phyloP scores from a whole-genome alignment of 2,113 vertebrate genomes.

The Oreochromis tanganicae region DNA sequence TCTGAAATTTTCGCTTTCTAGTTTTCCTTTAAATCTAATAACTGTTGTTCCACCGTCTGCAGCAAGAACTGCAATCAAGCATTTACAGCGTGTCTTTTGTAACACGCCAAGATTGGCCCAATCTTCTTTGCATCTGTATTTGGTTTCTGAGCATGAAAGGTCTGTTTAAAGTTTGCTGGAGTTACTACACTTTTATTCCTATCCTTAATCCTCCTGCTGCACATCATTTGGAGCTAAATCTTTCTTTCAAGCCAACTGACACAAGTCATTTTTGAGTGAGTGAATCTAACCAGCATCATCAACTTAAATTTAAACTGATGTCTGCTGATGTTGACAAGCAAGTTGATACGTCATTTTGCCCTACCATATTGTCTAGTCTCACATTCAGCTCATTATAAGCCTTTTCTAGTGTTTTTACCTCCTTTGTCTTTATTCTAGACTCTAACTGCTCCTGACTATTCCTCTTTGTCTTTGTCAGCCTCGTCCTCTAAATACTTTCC shows the following conservation, averaged over 20 bases:
- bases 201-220: not conserved
- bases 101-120: rapidly evolving
- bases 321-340: not conserved
- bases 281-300: not conserved
- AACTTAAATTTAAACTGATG: not conserved
- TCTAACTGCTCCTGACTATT: not conserved
- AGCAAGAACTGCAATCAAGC: not conserved
- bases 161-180: not conserved
- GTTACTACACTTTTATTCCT: not conserved
- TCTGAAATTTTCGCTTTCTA: too few relatives aligned
- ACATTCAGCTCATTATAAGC: rapidly evolving
- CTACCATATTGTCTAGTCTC: not conserved
- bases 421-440: not conserved
- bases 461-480: not conserved
- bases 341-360: not conserved
- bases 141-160: not conserved
- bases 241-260: not conserved
- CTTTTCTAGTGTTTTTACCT: not conserved
- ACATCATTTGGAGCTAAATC: not conserved
- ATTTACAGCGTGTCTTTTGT: not conserved
- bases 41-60: rapidly evolving
- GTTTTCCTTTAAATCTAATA: not conserved
- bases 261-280: not conserved
- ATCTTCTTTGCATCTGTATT: not conserved
- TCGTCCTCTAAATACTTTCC: not conserved